These are phyloP conservation scores for Rhizomys pruinosus DNA, from an alignment of 2,113 vertebrate genomes.

Conservation along the genomic window DNA sequence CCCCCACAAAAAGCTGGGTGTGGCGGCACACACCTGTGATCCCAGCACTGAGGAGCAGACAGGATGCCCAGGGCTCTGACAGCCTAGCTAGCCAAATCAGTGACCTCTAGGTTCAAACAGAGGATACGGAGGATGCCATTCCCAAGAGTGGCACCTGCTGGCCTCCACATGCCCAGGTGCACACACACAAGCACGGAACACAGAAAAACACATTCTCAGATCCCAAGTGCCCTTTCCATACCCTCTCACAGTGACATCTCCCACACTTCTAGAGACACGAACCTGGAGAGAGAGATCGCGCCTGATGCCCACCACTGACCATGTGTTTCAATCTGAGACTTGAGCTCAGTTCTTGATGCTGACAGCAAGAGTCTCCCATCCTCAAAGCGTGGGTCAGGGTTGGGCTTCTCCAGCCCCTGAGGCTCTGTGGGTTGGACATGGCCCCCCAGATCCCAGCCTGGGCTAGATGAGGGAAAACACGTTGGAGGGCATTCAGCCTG, in stretches of 20 bases:
- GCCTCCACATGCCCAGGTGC: too few species aligned
- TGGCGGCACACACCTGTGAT: not conserved
- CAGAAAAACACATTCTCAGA: not conserved
- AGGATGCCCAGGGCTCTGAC: not conserved
- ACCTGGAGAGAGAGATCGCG: not conserved
- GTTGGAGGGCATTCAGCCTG: not conserved
- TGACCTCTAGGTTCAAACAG: not conserved
- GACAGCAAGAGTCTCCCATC: not conserved
- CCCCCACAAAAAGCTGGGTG: not conserved
- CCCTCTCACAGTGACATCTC: not conserved
- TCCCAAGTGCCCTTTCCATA: not conserved
- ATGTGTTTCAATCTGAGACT: not conserved
- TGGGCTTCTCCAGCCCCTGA: fast-evolving
- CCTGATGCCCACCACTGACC: too few species aligned
- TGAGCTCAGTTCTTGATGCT: not conserved
- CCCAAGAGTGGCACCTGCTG: not conserved
- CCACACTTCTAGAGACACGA: fast-evolving
- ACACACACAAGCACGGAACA: not conserved
- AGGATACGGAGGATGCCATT: not conserved
- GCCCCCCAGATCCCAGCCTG: fast-evolving
- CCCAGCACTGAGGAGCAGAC: not conserved
- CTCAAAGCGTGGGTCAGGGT: not conserved
- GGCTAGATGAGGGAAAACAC: not conserved
- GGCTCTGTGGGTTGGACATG: not conserved
- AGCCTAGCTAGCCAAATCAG: not conserved